Evolutionary conservation across 2,113 vertebrate species (phyloP).

Genomic region (Bettongia penicillata): DNA sequence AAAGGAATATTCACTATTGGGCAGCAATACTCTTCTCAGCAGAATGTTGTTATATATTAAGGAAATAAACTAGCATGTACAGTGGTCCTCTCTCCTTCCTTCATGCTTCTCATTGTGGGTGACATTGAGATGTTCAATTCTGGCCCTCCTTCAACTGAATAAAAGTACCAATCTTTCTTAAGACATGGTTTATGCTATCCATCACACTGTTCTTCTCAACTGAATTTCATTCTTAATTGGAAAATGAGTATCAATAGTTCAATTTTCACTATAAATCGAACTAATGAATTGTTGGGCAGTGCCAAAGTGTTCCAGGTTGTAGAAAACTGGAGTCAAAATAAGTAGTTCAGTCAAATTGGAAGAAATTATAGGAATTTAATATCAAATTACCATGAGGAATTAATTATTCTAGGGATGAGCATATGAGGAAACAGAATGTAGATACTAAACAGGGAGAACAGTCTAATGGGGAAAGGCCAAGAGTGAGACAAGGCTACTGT

Average conservation of each 20-base stretch:
- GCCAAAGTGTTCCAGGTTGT: background rate
- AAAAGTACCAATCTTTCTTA: background rate
- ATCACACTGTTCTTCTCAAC: background rate
- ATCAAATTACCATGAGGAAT: background rate
- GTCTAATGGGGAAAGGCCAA: background rate
- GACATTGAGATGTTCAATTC: background rate
- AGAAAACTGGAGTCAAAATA: background rate
- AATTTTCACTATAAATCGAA: background rate
- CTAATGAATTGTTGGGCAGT: background rate
- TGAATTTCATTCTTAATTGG: background rate
- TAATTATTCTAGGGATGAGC: background rate
- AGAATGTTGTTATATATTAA: background rate
- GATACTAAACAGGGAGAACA: background rate
- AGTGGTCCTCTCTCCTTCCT: background rate
- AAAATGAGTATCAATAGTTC: background rate
- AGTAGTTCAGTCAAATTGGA: background rate
- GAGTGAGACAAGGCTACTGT: background rate
- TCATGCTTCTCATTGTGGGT: background rate
- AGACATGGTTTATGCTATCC: background rate
- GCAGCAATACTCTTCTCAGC: background rate
- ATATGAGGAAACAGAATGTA: background rate
- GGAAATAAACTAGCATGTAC: background rate
- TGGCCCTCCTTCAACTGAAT: background rate
- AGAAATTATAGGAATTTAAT: background rate
- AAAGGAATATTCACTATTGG: background rate